Percentiles rank a stretch among this genome's conserved stretches.
These are phyloP conservation scores for Uloborus plumipes DNA, from an alignment of 2,888 invertebrate genomes.

Conservation along the genomic window DNA sequence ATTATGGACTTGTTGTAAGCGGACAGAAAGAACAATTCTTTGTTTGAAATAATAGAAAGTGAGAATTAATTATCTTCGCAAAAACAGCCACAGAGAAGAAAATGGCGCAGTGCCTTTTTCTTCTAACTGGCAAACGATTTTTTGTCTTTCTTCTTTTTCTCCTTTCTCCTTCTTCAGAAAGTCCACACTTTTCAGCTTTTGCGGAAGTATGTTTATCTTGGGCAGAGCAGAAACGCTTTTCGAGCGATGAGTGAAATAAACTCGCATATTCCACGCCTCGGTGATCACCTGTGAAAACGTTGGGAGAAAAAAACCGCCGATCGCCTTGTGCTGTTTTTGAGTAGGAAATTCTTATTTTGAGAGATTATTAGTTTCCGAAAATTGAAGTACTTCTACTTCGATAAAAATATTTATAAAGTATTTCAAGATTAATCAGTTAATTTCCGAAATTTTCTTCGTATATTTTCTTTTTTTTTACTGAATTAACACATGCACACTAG, in stretches of 20 bases:
- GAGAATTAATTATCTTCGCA: conserved; percentile 17
- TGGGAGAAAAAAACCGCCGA: not conserved
- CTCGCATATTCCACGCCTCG: conserved; percentile 29
- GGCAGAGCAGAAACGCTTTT: conserved; percentile 18
- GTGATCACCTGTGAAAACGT: conserved; percentile 29
- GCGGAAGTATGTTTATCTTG: conserved; percentile 34
- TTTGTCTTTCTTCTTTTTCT: not conserved
- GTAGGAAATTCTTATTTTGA: no score
- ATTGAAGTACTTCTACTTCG: no score
- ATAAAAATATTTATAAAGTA: no score
- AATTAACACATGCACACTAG: no score
- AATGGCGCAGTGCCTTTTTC: conserved; percentile 13
- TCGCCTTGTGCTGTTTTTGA: no score
- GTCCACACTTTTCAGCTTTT: conserved; percentile 16
- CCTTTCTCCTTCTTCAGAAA: not conserved
- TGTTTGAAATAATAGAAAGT: conserved; percentile 15
- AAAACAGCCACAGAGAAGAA: conserved; percentile 11
- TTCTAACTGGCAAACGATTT: conserved; percentile 5
- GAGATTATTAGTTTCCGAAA: no score
- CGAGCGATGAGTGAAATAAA: conserved; percentile 17
- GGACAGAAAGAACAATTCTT: conserved; percentile 18
- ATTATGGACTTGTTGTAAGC: not conserved
- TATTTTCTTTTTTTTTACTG: no score
- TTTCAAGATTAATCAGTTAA: no score
- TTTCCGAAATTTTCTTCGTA: no score